Evolutionary conservation across 2,888 invertebrate genomes (phyloP).

Genomic region (Tetranychus piercei): DNA sequence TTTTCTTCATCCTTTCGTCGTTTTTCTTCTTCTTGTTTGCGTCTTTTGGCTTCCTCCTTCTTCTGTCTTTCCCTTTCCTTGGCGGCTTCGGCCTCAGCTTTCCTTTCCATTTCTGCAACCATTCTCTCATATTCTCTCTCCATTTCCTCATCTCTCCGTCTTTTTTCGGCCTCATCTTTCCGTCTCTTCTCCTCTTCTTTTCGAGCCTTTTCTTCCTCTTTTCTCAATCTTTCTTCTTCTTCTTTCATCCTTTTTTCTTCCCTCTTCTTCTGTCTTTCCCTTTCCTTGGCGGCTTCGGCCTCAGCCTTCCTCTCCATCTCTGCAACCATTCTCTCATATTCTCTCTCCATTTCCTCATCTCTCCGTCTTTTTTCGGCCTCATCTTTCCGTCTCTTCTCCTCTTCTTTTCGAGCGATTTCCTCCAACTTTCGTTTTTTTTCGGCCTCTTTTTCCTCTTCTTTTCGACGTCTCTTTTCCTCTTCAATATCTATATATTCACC

Average conservation of each 20-base stretch:
- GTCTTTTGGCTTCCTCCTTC: not conserved
- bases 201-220: conserved; percentile 7
- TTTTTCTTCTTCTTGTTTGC: not conserved
- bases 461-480: conserved; percentile 4
- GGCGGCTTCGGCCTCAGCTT: not conserved
- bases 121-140: not conserved
- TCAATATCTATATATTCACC: conserved; percentile 4
- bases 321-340: not conserved
- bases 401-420: conserved; percentile 1
- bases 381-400: not conserved
- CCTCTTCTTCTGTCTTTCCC: not conserved
- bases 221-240: conserved; percentile 10
- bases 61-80: not conserved
- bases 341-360: conserved; percentile 5
- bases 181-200: conserved; percentile 4
- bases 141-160: not conserved
- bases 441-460: not conserved
- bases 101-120: not conserved
- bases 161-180: not conserved
- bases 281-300: not conserved
- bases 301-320: not conserved
- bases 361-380: conserved; percentile 4
- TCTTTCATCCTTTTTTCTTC: conserved; percentile 8
- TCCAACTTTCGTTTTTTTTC: not conserved
- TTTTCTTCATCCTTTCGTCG: not conserved